Percentiles rank a stretch among this genome's conserved stretches.
phyloP scores from a whole-genome alignment of 2,113 vertebrate species.

The Antigone vipio region DNA sequence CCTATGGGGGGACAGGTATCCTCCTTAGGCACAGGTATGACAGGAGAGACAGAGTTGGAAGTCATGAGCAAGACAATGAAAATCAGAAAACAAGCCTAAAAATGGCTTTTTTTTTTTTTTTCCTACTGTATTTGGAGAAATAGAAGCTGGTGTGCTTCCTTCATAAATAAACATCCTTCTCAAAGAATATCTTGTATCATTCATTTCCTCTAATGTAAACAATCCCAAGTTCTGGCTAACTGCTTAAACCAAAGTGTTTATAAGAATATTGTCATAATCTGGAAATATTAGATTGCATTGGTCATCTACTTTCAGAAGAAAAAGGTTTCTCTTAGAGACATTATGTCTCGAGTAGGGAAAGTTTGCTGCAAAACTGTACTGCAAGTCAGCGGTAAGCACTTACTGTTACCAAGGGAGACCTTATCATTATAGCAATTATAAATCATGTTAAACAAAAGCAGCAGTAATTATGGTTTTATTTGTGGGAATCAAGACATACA shows the following conservation, averaged over 20 bases:
- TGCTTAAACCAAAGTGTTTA: neutral
- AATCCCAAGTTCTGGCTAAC: neutral
- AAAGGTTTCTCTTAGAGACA: neutral
- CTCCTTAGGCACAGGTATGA: neutral
- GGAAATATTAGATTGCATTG: neutral
- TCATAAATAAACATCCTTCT: neutral
- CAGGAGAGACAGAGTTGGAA: neutral
- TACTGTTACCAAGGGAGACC: neutral
- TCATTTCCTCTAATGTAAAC: neutral
- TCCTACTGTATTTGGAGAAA: neutral
- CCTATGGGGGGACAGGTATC: neutral
- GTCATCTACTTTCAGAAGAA: neutral
- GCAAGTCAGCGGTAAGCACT: neutral
- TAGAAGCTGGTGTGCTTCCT: neutral
- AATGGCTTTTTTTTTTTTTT: neutral
- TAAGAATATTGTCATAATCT: neutral
- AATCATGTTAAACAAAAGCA: slow-evolving; percentile 26
- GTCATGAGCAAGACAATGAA: neutral
- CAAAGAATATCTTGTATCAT: neutral
- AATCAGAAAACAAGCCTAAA: neutral
- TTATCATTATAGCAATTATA: neutral
- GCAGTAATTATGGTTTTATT: slow-evolving; percentile 27
- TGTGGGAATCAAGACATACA: neutral
- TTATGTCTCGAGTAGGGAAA: neutral
- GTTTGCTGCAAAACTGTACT: neutral